phyloP scores from a whole-genome alignment of 2,113 vertebrate genomes.

The Pardalotus punctatus region DNA sequence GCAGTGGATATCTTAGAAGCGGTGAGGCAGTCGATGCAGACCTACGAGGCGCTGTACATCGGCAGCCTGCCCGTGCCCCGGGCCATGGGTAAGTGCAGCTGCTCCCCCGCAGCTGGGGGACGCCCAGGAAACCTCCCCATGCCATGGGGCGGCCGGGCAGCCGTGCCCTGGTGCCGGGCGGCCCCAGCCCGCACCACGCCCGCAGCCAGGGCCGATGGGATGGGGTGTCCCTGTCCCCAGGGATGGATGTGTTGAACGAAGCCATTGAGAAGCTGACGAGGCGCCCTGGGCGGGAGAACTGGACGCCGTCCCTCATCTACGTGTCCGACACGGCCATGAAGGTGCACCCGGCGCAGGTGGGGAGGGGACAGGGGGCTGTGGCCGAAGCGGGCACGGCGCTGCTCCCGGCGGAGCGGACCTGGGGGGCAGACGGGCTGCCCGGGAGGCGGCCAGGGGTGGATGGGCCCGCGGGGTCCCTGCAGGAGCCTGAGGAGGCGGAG shows the following conservation, averaged over 20 bases:
- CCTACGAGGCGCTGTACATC: conserved; percentile 87
- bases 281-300: conserved; percentile 76
- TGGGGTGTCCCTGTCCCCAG: conserved; percentile 44
- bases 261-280: conserved; percentile 87
- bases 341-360: conserved; percentile 80
- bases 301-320: conserved; percentile 82
- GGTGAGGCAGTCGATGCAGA: conserved; percentile 83
- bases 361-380: background rate
- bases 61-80: conserved; percentile 88
- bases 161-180: rapidly evolving
- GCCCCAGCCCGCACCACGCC: background rate
- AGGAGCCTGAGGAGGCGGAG: conserved; percentile 75
- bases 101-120: no score
- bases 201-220: background rate
- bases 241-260: conserved; percentile 92
- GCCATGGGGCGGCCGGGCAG: rapidly evolving
- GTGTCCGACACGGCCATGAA: conserved; percentile 88
- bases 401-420: background rate
- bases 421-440: background rate
- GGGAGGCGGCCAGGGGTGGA: background rate
- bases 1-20: conserved; percentile 88
- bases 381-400: background rate
- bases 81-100: conserved; percentile 84
- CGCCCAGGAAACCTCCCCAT: rapidly evolving
- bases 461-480: background rate